Conservation (phyloP, 2,888 invertebrate species). For the Aromia moschata region DNA sequence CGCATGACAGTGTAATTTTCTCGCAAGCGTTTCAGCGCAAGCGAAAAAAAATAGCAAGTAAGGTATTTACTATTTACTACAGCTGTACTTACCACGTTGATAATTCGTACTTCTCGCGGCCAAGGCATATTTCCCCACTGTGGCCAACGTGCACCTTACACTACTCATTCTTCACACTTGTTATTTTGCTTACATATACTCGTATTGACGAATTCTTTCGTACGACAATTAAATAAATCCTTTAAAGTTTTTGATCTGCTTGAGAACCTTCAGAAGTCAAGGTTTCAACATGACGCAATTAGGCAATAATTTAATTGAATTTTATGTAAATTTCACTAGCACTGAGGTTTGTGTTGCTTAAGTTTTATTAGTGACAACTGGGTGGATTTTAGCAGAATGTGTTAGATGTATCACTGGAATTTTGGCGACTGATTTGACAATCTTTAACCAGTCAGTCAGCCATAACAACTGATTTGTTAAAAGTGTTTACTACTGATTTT, state of each 20-base stretch:
- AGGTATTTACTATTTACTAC: too few species aligned
- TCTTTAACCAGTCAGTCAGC: conserved; percentile 30
- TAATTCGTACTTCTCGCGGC: conserved; percentile 56
- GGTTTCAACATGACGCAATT: conserved; percentile 56
- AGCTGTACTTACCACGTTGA: conserved; percentile 57
- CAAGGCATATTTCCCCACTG: conserved; percentile 61
- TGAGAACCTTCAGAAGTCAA: conserved; percentile 55
- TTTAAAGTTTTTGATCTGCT: conserved; percentile 24
- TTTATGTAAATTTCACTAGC: conserved; percentile 15
- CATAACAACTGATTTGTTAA: conserved; percentile 32
- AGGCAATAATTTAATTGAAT: conserved; percentile 40
- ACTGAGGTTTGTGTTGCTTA: conserved; percentile 12
- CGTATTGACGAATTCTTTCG: neutral
- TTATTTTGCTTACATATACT: conserved; percentile 20
- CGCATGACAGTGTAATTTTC: conserved; percentile 11
- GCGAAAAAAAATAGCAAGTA: neutral
- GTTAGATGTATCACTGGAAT: conserved; percentile 42
- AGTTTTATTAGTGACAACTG: conserved; percentile 8
- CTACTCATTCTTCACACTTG: conserved; percentile 55
- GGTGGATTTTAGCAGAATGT: conserved; percentile 21
- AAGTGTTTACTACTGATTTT: conserved; percentile 22
- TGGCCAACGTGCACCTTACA: conserved; percentile 61
- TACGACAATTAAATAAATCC: conserved; percentile 5
- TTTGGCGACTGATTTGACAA: conserved; percentile 40
- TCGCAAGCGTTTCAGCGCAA: neutral